Conservation (phyloP, 1,140 invertebrate genomes). For the Streblospio benedicti region DNA sequence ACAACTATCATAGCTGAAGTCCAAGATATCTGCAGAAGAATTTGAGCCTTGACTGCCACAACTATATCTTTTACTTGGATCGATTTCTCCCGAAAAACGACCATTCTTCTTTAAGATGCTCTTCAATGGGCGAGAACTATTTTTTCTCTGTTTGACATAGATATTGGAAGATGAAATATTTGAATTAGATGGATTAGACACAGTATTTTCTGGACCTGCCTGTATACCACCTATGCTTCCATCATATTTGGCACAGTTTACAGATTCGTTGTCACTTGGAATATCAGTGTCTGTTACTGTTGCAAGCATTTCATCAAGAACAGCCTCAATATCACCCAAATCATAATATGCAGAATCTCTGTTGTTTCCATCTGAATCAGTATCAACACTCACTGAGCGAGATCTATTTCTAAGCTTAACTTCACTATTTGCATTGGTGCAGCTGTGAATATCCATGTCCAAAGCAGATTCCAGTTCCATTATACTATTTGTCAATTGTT, state of each 20-base stretch:
- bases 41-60: slow-evolving; percentile 38
- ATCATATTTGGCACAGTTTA: background rate
- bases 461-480: background rate
- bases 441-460: background rate
- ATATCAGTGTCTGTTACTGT: background rate
- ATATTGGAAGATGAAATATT: background rate
- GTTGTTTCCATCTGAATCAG: background rate
- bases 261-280: background rate
- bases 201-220: background rate
- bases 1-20: slow-evolving; percentile 41
- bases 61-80: slow-evolving; percentile 36
- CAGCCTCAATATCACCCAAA: background rate
- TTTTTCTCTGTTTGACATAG: background rate
- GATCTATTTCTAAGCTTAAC: background rate
- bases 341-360: background rate
- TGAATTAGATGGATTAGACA: background rate
- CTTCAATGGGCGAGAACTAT: slow-evolving; percentile 1
- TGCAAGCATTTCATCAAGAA: background rate
- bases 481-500: background rate
- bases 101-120: slow-evolving; percentile 10
- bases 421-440: background rate
- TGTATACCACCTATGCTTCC: background rate
- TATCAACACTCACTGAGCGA: background rate
- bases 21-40: slow-evolving; percentile 41
- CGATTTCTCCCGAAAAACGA: slow-evolving; percentile 29